Conservation (phyloP, 2,888 invertebrate genomes). For the Pachliopta kotzebuea region DNA sequence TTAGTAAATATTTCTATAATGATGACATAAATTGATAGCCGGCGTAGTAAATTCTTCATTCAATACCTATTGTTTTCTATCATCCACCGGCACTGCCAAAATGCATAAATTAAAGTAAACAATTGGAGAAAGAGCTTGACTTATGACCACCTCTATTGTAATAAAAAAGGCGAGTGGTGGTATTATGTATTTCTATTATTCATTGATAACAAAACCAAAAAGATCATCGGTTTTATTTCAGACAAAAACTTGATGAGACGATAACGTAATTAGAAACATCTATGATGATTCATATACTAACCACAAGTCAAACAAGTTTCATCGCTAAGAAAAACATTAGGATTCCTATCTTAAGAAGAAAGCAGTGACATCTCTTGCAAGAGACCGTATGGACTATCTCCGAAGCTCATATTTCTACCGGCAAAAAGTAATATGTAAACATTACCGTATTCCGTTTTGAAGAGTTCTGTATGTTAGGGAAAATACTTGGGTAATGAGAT, state of each 20-base stretch:
- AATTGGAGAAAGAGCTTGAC: slow-evolving; percentile 7
- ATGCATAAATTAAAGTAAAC: slow-evolving; percentile 11
- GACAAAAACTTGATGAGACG: neutral
- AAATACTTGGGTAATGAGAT: too few species aligned
- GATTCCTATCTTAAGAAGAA: too few species aligned
- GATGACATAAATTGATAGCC: slow-evolving; percentile 13
- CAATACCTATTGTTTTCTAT: slow-evolving; percentile 19
- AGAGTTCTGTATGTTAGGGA: too few species aligned
- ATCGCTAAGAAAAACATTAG: too few species aligned
- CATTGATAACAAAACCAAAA: neutral
- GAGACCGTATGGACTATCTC: too few species aligned
- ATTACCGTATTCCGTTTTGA: too few species aligned
- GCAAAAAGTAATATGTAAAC: too few species aligned
- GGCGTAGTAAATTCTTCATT: neutral
- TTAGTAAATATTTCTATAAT: neutral
- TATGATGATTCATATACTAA: neutral
- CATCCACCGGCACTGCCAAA: slow-evolving; percentile 12
- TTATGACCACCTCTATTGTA: neutral
- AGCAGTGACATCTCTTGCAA: too few species aligned
- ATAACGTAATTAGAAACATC: neutral
- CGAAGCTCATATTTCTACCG: too few species aligned
- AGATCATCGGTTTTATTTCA: neutral
- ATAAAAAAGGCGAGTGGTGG: neutral
- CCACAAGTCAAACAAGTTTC: neutral
- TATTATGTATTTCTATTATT: neutral